phyloP scores from a whole-genome alignment of 64 coral and sea anemone species.

The Porites australiensis region DNA sequence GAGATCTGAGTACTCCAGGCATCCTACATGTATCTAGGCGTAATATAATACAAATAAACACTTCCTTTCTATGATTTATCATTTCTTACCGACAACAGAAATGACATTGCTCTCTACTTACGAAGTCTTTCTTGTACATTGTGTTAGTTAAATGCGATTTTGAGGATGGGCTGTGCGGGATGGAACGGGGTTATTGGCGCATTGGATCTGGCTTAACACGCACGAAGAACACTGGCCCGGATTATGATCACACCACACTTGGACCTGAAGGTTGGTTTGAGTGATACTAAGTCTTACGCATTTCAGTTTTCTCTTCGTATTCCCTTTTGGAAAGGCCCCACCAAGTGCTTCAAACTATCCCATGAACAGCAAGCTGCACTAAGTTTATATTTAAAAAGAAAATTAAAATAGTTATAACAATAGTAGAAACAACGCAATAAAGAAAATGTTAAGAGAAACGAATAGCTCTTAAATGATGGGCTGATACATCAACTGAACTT shows the following conservation, averaged over 20 bases:
- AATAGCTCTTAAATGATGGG: too few species aligned
- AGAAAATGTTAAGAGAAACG: too few species aligned
- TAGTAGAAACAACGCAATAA: too few species aligned
- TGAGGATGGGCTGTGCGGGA: slow-evolving; percentile 36
- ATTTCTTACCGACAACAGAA: not conserved
- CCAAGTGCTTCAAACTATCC: too few species aligned
- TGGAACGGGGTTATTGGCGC: slow-evolving; percentile 28
- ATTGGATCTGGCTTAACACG: slow-evolving; percentile 51
- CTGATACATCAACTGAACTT: too few species aligned
- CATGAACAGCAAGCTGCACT: too few species aligned
- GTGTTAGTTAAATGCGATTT: slow-evolving; percentile 60
- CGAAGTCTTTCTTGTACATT: not conserved
- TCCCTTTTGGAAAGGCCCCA: not conserved
- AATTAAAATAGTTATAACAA: too few species aligned
- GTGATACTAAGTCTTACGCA: not conserved
- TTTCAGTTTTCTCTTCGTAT: not conserved
- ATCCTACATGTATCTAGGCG: too few species aligned
- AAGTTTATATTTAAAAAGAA: too few species aligned
- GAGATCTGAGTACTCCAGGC: too few species aligned
- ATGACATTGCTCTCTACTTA: not conserved
- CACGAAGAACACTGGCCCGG: slow-evolving; percentile 55
- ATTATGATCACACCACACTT: slow-evolving; percentile 57
- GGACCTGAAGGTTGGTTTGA: slow-evolving; percentile 11
- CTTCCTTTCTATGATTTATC: not conserved
- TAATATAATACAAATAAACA: too few species aligned